A percentile compares a stretch with the other conserved stretches of the same genome.
phyloP scores from a whole-genome alignment of 1,140 invertebrate genomes.

The Drosophila kohkoa region DNA sequence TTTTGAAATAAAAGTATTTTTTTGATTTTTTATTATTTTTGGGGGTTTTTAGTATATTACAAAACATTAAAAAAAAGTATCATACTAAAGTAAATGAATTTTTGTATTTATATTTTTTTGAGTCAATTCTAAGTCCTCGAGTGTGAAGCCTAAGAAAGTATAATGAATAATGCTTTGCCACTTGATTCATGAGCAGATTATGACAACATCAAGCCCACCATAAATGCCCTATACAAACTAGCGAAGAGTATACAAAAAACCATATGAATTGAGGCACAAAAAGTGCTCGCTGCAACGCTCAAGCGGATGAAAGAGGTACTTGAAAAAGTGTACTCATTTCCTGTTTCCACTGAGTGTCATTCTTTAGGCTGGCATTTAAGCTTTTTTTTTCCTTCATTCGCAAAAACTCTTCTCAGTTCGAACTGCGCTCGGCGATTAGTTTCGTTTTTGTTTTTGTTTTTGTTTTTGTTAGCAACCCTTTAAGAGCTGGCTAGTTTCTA shows the following conservation, averaged over 20 bases:
- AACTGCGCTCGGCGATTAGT: conserved; percentile 5
- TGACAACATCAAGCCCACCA: not conserved
- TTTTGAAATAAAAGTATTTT: no score
- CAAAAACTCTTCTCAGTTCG: conserved; percentile 10
- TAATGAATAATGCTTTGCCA: no score
- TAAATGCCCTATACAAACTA: not conserved
- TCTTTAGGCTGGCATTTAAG: conserved; percentile 20
- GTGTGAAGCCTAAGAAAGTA: no score
- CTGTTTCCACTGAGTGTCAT: conserved; percentile 30
- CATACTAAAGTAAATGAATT: no score
- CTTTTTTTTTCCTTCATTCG: conserved; percentile 2
- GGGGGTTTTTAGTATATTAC: no score
- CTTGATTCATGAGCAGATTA: not conserved
- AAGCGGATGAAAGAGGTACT: conserved; percentile 29
- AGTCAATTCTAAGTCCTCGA: no score
- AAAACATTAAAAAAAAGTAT: no score
- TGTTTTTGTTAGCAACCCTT: conserved; percentile 1
- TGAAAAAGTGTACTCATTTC: conserved; percentile 35
- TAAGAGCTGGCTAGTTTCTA: conserved; percentile 55
- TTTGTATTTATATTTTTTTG: no score
- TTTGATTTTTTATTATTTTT: no score
- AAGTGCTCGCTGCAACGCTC: conserved; percentile 10
- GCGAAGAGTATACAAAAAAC: conserved; percentile 8
- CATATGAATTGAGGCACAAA: not conserved
- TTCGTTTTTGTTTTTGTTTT: not conserved